phyloP scores from a whole-genome alignment of 2,888 invertebrate genomes.

The Eupsilia transversa region DNA sequence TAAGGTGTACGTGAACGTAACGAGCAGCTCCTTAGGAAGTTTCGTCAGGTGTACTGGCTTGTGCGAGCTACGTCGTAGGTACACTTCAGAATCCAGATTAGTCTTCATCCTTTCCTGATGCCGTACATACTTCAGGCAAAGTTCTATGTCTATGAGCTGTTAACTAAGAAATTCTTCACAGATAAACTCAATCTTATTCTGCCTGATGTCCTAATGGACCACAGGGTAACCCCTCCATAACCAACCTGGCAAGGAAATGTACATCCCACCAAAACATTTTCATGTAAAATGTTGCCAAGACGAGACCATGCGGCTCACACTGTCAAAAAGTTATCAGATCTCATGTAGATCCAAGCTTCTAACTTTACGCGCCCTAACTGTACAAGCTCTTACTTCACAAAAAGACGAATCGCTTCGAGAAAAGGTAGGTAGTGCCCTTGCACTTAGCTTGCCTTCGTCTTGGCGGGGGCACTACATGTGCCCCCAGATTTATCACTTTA shows the following conservation, averaged over 20 bases:
- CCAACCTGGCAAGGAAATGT: constrained; percentile 3
- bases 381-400: too few species aligned
- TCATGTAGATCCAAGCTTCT: too few species aligned
- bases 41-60: constrained; percentile 24
- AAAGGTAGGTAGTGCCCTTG: too few species aligned
- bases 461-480: too few species aligned
- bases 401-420: too few species aligned
- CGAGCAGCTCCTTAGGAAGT: not conserved
- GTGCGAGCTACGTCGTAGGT: constrained; percentile 1
- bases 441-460: too few species aligned
- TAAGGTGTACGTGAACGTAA: constrained; percentile 10
- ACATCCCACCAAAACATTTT: too few species aligned
- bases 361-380: too few species aligned
- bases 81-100: not conserved
- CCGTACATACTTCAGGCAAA: not conserved
- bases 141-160: not conserved
- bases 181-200: not conserved
- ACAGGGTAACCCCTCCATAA: not conserved
- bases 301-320: too few species aligned
- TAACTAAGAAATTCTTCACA: not conserved
- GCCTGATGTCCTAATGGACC: not conserved
- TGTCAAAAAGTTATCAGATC: too few species aligned
- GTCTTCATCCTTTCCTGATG: not conserved
- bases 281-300: too few species aligned
- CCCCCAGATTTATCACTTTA: constrained; percentile 20